These are phyloP conservation scores for Ambastaia sidthimunki DNA, from an alignment of 2,797 vertebrate genomes.

Conservation along the genomic window DNA sequence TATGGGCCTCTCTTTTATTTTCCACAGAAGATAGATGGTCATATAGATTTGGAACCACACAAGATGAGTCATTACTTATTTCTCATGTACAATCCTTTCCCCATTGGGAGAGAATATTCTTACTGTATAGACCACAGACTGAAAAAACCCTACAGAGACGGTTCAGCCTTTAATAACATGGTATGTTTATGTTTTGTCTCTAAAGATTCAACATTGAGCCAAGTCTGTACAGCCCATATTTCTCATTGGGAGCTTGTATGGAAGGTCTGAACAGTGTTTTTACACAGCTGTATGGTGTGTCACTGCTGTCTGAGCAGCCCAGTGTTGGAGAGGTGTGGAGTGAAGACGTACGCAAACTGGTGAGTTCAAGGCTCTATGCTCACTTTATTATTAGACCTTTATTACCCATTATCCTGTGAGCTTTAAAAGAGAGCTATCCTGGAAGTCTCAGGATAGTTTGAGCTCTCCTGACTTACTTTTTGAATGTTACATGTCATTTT, in stretches of 20 bases:
- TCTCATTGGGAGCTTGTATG: constrained; percentile 95
- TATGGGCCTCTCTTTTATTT: no score
- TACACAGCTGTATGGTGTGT: constrained; percentile 87
- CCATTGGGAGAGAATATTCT: not conserved
- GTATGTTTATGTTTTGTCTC: constrained; percentile 35
- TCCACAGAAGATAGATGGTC: no score
- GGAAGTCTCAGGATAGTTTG: not conserved
- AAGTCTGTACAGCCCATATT: constrained; percentile 91
- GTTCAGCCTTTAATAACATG: not conserved
- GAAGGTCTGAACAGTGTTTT: constrained; percentile 93
- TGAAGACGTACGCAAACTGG: constrained; percentile 93
- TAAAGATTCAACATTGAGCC: constrained; percentile 94
- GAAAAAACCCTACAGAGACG: not conserved
- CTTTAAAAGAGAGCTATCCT: not conserved
- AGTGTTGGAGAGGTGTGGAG: constrained; percentile 92
- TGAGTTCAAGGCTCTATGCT: constrained; percentile 59
- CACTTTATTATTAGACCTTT: constrained; percentile 7
- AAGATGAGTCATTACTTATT: no score
- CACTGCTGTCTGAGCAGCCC: constrained; percentile 86
- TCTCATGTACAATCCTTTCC: not conserved
- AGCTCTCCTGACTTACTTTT: not conserved
- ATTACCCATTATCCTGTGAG: not conserved
- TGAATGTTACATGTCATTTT: constrained; percentile 27
- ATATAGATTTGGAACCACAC: no score
- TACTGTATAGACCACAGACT: not conserved